These are phyloP conservation scores for Helogale parvula DNA, from an alignment of 2,113 vertebrate genomes.

Conservation along the genomic window DNA sequence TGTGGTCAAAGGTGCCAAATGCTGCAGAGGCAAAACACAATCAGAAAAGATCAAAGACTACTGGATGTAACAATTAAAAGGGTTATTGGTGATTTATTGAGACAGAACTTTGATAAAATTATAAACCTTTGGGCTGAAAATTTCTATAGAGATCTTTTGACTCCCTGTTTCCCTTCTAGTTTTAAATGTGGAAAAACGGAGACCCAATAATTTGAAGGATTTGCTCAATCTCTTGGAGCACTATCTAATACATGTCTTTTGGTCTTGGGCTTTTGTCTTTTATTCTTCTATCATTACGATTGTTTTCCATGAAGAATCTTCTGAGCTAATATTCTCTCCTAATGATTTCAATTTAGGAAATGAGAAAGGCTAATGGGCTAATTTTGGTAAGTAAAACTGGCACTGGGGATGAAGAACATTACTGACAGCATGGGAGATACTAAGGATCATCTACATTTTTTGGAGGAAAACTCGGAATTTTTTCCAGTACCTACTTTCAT, in stretches of 20 bases:
- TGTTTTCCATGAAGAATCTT: not conserved
- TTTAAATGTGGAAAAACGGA: not conserved
- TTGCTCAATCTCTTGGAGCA: not conserved
- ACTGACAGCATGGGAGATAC: not conserved
- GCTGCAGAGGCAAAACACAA: not conserved
- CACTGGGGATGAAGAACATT: not conserved
- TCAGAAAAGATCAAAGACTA: not conserved
- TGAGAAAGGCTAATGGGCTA: not conserved
- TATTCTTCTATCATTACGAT: not conserved
- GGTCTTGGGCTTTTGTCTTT: not conserved
- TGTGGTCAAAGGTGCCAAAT: not conserved
- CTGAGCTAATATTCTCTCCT: not conserved
- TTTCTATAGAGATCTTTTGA: not conserved
- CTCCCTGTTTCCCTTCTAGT: not conserved
- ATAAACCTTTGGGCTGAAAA: not conserved
- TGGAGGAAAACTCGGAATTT: not conserved
- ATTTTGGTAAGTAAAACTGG: not conserved
- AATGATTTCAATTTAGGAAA: not conserved
- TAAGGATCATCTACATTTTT: not conserved
- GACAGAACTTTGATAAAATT: slow-evolving; percentile 18
- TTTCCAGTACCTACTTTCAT: not conserved
- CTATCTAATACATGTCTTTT: not conserved
- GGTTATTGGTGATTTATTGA: not conserved
- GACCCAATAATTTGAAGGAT: not conserved
- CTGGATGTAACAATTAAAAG: not conserved